Evolutionary conservation across 2,888 invertebrate genomes (phyloP).

Genomic region (Melinaea marsaeus): DNA sequence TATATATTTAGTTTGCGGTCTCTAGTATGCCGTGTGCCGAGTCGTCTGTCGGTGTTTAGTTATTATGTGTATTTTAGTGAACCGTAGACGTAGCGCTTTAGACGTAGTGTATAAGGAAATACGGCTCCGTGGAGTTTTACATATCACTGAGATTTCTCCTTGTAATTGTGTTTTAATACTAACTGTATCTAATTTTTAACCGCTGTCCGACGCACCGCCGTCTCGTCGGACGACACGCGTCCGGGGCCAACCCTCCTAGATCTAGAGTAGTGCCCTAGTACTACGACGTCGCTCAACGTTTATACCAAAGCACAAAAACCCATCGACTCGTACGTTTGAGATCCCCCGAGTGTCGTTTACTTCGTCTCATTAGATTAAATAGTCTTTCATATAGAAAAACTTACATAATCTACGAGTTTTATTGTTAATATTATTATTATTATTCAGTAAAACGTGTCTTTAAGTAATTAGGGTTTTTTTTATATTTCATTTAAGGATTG

Average conservation of each 20-base stretch:
- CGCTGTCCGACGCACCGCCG: constrained; percentile 56
- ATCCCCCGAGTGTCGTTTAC: constrained; percentile 63
- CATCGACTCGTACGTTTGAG: constrained; percentile 74
- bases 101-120: constrained; percentile 70
- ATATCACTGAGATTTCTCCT: constrained; percentile 78
- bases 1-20: constrained; percentile 26
- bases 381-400: constrained; percentile 76
- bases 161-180: constrained; percentile 62
- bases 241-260: constrained; percentile 77
- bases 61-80: constrained; percentile 59
- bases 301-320: constrained; percentile 78
- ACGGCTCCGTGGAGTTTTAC: constrained; percentile 74
- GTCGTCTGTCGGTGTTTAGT: constrained; percentile 53
- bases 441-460: constrained; percentile 26
- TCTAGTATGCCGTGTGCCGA: constrained; percentile 33
- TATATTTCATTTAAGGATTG: constrained; percentile 13
- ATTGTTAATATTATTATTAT: constrained; percentile 29
- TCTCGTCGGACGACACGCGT: constrained; percentile 69
- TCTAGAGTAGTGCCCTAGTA: constrained; percentile 73
- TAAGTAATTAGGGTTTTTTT: constrained; percentile 19
- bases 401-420: constrained; percentile 66
- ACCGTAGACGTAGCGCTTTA: constrained; percentile 70
- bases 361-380: constrained; percentile 70
- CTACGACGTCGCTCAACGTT: constrained; percentile 74
- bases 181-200: constrained; percentile 59